Evolutionary conservation across 2,113 vertebrate genomes (phyloP).

Genomic region (Neogobius melanostomus): DNA sequence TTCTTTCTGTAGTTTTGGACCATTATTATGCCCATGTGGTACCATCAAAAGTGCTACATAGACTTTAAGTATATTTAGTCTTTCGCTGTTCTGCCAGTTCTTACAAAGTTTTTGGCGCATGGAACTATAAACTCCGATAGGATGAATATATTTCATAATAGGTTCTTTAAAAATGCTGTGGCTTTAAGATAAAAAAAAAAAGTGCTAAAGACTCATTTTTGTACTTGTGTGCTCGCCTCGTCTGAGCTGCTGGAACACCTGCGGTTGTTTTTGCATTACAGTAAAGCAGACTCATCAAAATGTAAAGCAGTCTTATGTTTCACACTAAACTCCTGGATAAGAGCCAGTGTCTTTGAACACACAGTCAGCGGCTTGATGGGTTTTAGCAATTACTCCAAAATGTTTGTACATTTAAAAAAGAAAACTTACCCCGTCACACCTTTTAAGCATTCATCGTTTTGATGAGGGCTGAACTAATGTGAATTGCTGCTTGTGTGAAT

Average conservation of each 20-base stretch:
- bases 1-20: slow-evolving; percentile 2
- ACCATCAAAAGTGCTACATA: slow-evolving; percentile 1
- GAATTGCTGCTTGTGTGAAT: no score
- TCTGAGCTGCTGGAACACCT: slow-evolving; percentile 2
- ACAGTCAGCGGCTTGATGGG: not conserved
- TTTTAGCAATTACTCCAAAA: not conserved
- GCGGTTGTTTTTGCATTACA: not conserved
- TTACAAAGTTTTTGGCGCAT: not conserved
- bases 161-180: not conserved
- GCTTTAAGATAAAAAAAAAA: slow-evolving; percentile 9
- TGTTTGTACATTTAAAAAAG: not conserved
- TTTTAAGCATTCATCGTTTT: no score
- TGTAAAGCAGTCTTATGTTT: not conserved
- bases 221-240: not conserved
- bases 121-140: not conserved
- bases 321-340: not conserved
- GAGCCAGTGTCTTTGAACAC: not conserved
- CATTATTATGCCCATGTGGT: slow-evolving; percentile 5
- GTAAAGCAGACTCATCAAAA: slow-evolving; percentile 3
- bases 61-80: not conserved
- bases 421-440: not conserved
- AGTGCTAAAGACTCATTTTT: not conserved
- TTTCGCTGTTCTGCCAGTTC: not conserved
- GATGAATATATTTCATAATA: not conserved
- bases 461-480: no score